These are phyloP conservation scores for Poecilia latipinna DNA, from an alignment of 2,113 vertebrate species.

Conservation along the genomic window DNA sequence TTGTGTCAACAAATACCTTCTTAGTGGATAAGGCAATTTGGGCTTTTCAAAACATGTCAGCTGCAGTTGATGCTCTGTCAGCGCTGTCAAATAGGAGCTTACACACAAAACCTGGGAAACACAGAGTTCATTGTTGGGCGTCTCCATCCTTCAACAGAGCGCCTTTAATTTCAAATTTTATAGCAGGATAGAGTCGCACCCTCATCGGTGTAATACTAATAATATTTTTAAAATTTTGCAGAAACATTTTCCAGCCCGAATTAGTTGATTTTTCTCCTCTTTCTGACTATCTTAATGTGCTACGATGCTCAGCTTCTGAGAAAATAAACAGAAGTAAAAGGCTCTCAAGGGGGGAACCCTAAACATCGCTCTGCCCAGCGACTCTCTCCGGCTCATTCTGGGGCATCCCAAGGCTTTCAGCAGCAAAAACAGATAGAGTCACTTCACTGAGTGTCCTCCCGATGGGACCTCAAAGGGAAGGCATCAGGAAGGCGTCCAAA, in stretches of 20 bases:
- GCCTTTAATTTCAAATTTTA: constrained; percentile 36
- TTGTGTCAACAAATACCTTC: constrained; percentile 74
- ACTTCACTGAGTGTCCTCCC: too few relatives aligned
- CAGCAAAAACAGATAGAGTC: too few relatives aligned
- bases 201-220: neutral
- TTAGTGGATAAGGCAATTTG: constrained; percentile 73
- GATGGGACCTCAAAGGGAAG: too few relatives aligned
- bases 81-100: constrained; percentile 62
- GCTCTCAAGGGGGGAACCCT: too few relatives aligned
- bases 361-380: too few relatives aligned
- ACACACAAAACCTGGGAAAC: constrained; percentile 29
- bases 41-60: constrained; percentile 75
- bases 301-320: neutral
- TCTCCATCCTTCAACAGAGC: constrained; percentile 15
- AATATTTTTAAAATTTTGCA: neutral
- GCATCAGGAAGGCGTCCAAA: too few relatives aligned
- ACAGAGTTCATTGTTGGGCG: constrained; percentile 39
- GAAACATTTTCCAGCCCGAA: neutral
- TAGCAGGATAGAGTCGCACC: constrained; percentile 18
- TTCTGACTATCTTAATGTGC: neutral
- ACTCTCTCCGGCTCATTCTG: too few relatives aligned
- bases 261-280: neutral
- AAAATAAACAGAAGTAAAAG: neutral
- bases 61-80: constrained; percentile 65
- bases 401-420: too few relatives aligned